phyloP scores from a whole-genome alignment of 2,113 vertebrate species.

The Psittacula cyanocephala region DNA sequence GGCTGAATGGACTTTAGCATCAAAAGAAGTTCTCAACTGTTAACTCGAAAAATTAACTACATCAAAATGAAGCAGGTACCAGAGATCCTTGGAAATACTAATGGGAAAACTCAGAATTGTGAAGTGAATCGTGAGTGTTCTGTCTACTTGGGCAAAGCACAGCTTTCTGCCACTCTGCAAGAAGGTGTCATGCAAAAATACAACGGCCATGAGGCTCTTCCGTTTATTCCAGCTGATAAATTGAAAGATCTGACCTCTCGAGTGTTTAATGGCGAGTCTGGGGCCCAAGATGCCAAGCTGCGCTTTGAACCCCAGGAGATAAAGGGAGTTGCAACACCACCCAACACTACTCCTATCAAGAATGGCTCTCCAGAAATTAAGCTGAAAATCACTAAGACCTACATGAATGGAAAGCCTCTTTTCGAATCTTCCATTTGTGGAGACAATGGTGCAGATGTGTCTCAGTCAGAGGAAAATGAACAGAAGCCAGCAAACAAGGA shows the following conservation, averaged over 20 bases:
- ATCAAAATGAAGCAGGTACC: conserved; percentile 93
- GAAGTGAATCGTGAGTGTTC: conserved; percentile 86
- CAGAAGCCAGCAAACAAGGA: conserved; percentile 74
- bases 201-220: conserved; percentile 82
- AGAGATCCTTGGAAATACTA: conserved; percentile 79
- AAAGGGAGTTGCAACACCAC: conserved; percentile 83
- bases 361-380: conserved; percentile 87
- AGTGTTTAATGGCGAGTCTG: conserved; percentile 89
- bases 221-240: conserved; percentile 81
- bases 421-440: conserved; percentile 87
- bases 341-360: conserved; percentile 78
- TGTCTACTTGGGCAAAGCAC: conserved; percentile 88
- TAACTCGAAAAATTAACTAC: conserved; percentile 83
- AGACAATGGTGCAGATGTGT: conserved; percentile 73
- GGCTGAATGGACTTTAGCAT: conserved; percentile 76
- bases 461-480: conserved; percentile 71
- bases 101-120: conserved; percentile 80
- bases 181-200: conserved; percentile 89
- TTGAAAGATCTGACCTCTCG: conserved; percentile 92
- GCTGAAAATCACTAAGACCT: conserved; percentile 89
- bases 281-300: conserved; percentile 82
- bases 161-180: conserved; percentile 85
- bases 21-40: conserved; percentile 84
- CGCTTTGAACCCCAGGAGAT: conserved; percentile 79
- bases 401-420: conserved; percentile 83